These are phyloP conservation scores for Telmatherina bonti DNA, from an alignment of 2,797 vertebrate species.

Conservation along the genomic window DNA sequence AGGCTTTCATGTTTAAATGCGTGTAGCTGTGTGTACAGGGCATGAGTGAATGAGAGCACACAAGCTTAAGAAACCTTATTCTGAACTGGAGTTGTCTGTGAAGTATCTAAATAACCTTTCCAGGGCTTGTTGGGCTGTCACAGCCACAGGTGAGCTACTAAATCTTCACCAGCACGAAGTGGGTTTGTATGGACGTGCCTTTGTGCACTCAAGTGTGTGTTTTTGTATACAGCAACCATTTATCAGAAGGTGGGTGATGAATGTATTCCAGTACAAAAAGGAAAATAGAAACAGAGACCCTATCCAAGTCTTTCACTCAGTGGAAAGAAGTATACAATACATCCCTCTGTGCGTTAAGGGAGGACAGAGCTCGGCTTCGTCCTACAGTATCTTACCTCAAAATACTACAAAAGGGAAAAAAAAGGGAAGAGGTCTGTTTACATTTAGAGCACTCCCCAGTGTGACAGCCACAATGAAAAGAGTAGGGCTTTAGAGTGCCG, in stretches of 20 bases:
- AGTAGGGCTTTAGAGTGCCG: conserved; percentile 59
- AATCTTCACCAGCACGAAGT: conserved; percentile 42
- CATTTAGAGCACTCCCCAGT: conserved; percentile 68
- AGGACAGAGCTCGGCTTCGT: conserved; percentile 61
- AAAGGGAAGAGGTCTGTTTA: conserved; percentile 68
- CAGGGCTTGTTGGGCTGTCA: not conserved
- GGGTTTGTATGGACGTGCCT: conserved; percentile 35
- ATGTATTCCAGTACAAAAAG: conserved; percentile 58
- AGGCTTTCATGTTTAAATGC: conserved; percentile 7
- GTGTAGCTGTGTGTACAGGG: not conserved
- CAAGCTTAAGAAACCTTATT: conserved; percentile 4
- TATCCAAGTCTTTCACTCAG: conserved; percentile 65
- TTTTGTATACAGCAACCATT: conserved; percentile 64
- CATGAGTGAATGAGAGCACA: not conserved
- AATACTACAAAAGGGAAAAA: conserved; percentile 44
- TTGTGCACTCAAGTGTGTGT: conserved; percentile 31
- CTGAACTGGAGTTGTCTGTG: conserved; percentile 14
- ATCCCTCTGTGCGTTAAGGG: conserved; percentile 58
- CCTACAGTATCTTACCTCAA: conserved; percentile 48
- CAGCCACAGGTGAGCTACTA: conserved; percentile 35
- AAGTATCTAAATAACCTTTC: conserved; percentile 17
- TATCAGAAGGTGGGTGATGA: conserved; percentile 64
- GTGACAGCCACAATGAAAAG: conserved; percentile 72
- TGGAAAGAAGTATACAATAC: conserved; percentile 59
- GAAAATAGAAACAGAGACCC: conserved; percentile 56